phyloP scores from a whole-genome alignment of 2,113 vertebrate genomes.

The Ellobius talpinus region DNA sequence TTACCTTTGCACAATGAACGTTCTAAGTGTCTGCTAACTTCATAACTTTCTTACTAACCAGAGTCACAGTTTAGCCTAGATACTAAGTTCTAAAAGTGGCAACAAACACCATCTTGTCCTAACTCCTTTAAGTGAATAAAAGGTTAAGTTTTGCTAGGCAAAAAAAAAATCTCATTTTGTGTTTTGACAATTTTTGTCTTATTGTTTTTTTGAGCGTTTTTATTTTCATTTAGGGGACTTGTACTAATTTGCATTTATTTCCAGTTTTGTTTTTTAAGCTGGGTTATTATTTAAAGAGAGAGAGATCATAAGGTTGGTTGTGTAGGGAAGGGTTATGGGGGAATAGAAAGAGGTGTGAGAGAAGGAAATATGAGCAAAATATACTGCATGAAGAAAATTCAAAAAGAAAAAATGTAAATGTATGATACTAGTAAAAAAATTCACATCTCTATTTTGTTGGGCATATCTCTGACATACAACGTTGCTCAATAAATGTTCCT shows the following conservation, averaged over 20 bases:
- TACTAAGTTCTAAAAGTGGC: slow-evolving; percentile 39
- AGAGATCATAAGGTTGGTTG: background rate
- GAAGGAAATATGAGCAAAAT: background rate
- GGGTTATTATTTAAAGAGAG: background rate
- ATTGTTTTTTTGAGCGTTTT: background rate
- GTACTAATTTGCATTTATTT: background rate
- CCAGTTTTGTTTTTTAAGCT: background rate
- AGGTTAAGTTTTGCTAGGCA: background rate
- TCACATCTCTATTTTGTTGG: background rate
- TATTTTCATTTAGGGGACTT: background rate
- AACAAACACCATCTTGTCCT: background rate
- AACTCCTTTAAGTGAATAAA: slow-evolving; percentile 25
- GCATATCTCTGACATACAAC: background rate
- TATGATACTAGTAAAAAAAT: background rate
- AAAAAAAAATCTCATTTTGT: background rate
- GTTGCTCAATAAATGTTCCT: background rate
- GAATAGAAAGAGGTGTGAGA: background rate
- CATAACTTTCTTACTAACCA: slow-evolving; percentile 44
- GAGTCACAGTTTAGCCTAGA: slow-evolving; percentile 39
- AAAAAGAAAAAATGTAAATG: background rate
- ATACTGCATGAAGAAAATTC: background rate
- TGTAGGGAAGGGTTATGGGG: background rate
- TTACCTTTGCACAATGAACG: background rate
- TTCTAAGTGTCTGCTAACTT: slow-evolving; percentile 8
- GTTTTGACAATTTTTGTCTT: background rate